phyloP scores from a whole-genome alignment of 2,888 invertebrate genomes.

The Sarcophaga caerulescens region DNA sequence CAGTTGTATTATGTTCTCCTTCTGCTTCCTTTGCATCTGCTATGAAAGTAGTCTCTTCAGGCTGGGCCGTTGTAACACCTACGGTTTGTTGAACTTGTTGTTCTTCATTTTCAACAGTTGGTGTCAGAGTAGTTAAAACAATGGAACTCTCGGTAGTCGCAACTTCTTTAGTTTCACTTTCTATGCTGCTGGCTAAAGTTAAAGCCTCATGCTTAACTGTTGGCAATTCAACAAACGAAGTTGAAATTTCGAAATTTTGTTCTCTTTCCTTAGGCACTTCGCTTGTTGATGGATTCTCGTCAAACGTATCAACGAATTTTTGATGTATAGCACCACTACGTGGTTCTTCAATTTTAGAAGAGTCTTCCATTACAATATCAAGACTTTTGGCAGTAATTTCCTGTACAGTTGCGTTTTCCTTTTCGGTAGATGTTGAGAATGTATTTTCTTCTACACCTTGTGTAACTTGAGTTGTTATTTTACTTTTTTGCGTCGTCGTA shows the following conservation, averaged over 20 bases:
- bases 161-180: background rate
- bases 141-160: background rate
- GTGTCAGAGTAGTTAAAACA: background rate
- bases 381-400: background rate
- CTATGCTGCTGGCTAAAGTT: background rate
- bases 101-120: background rate
- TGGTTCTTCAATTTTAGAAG: background rate
- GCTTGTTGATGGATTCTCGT: background rate
- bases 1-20: background rate
- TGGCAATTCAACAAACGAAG: background rate
- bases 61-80: background rate
- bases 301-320: constrained; percentile 5
- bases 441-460: background rate
- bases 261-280: background rate
- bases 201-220: background rate
- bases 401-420: background rate
- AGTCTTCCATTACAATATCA: background rate
- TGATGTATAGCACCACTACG: constrained; percentile 9
- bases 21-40: background rate
- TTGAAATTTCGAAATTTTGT: background rate
- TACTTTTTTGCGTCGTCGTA: background rate
- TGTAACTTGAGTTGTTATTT: background rate
- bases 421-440: background rate
- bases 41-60: background rate
- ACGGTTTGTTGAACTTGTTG: background rate